Evolutionary conservation across 2,888 invertebrate species (phyloP).

Genomic region (Craniophora ligustri): DNA sequence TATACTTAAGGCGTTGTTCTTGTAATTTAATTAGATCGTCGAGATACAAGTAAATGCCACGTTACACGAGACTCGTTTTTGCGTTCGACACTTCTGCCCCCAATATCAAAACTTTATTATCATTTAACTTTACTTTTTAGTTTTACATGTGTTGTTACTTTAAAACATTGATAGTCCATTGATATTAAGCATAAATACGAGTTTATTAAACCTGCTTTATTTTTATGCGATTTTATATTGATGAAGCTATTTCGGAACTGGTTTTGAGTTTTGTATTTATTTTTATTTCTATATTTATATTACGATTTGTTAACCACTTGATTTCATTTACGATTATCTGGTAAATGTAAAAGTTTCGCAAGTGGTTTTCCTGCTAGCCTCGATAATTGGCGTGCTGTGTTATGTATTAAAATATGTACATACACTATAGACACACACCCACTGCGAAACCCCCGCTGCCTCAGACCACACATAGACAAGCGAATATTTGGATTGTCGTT

Average conservation of each 20-base stretch:
- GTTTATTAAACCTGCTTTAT: constrained; percentile 24
- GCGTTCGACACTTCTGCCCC: constrained; percentile 66
- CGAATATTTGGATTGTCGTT: too few relatives aligned
- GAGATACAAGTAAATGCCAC: constrained; percentile 81
- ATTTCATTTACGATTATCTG: constrained; percentile 8
- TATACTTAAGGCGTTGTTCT: constrained; percentile 70
- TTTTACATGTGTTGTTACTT: constrained; percentile 27
- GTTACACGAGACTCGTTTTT: constrained; percentile 65
- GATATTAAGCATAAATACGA: constrained; percentile 13
- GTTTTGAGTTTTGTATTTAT: constrained; percentile 22
- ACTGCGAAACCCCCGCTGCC: too few relatives aligned
- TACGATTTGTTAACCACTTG: constrained; percentile 10
- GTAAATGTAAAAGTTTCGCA: constrained; percentile 9
- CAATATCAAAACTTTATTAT: constrained; percentile 69
- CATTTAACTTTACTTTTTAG: constrained; percentile 40
- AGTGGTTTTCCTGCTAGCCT: constrained; percentile 1
- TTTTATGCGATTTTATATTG: constrained; percentile 14
- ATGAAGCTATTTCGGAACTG: constrained; percentile 36
- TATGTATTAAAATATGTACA: background rate
- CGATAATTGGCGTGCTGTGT: background rate
- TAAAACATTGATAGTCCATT: constrained; percentile 8
- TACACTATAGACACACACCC: background rate
- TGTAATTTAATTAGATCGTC: constrained; percentile 76
- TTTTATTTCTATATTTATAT: constrained; percentile 17
- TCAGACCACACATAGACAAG: too few relatives aligned